Conservation (phyloP, 2,113 vertebrate genomes). For the Pica pica region DNA sequence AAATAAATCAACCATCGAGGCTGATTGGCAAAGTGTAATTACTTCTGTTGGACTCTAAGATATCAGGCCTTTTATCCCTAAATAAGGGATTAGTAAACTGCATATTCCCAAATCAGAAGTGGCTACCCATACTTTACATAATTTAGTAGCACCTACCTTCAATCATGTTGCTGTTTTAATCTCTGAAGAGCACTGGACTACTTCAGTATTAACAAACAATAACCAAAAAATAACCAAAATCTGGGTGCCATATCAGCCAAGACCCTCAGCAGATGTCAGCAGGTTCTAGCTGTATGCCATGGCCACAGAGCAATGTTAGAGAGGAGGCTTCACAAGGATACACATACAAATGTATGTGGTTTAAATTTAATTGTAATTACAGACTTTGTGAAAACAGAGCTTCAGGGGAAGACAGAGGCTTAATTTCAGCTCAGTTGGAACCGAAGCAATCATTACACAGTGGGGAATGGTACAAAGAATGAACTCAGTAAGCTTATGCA, state of each 20-base stretch:
- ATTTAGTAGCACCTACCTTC: neutral
- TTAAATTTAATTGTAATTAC: neutral
- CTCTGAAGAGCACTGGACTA: neutral
- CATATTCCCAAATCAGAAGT: neutral
- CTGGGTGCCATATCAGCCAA: neutral
- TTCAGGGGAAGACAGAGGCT: neutral
- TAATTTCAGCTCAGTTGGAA: neutral
- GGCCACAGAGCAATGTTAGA: neutral
- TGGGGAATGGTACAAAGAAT: neutral
- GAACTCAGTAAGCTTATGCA: neutral
- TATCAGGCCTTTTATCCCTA: neutral
- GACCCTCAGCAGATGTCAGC: neutral
- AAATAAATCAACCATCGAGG: neutral
- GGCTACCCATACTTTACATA: neutral
- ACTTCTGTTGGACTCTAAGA: neutral
- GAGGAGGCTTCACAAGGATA: neutral
- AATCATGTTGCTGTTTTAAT: neutral
- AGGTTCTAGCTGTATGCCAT: neutral
- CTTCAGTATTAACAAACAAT: neutral
- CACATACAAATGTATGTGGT: neutral
- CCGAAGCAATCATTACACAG: neutral
- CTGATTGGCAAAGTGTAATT: neutral
- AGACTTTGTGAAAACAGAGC: neutral
- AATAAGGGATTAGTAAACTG: neutral
- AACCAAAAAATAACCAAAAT: neutral